Conservation (phyloP, 2,113 vertebrate species). For the Coryphaenoides rupestris region DNA sequence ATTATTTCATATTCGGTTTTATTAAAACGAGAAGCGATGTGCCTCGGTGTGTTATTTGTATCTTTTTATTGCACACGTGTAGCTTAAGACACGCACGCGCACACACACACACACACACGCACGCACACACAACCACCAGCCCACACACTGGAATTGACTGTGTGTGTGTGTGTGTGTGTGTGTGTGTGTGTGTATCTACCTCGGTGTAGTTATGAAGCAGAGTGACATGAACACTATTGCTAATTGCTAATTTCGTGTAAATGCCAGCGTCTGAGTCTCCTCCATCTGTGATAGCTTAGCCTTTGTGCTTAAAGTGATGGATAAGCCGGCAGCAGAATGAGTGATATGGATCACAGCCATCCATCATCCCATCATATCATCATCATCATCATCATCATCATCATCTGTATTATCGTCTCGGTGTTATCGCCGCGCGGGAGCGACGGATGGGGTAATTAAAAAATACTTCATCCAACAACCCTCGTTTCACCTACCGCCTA, state of each 20-base stretch:
- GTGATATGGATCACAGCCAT: slow-evolving; percentile 42
- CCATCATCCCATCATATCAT: slow-evolving; percentile 30
- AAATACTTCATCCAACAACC: not conserved
- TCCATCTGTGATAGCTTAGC: slow-evolving; percentile 32
- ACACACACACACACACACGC: too few relatives aligned
- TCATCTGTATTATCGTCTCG: slow-evolving; percentile 4
- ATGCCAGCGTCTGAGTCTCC: slow-evolving; percentile 8
- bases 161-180: too few relatives aligned
- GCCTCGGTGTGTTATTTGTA: too few relatives aligned
- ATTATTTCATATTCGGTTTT: too few relatives aligned
- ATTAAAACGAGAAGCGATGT: too few relatives aligned
- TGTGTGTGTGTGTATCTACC: too few relatives aligned
- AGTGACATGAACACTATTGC: slow-evolving; percentile 53
- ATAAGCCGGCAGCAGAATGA: slow-evolving; percentile 50
- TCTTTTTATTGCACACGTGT: too few relatives aligned
- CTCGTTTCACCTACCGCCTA: too few relatives aligned
- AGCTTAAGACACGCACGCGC: too few relatives aligned
- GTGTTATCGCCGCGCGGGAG: slow-evolving; percentile 29
- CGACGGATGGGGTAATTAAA: not conserved
- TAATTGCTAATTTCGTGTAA: slow-evolving; percentile 25
- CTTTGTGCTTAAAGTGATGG: slow-evolving; percentile 41
- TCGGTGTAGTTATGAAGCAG: too few relatives aligned
- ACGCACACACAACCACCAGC: too few relatives aligned
- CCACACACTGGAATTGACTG: too few relatives aligned
- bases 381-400: slow-evolving; percentile 21